Conservation (phyloP, 2,113 vertebrate genomes). For the Cisticola juncidis region DNA sequence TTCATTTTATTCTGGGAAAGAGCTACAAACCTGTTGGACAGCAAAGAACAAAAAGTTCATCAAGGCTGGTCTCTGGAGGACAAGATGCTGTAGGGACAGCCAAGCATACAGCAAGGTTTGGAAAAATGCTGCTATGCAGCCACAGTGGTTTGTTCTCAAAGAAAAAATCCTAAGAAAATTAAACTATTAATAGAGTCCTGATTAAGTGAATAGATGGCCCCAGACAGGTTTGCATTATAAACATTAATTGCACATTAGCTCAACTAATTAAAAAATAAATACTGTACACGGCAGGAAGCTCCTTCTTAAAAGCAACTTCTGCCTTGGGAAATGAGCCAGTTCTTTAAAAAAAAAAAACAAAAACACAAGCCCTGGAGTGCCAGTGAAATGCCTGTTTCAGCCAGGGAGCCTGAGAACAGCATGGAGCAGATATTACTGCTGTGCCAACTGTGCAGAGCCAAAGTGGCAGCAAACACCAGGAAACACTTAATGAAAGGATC, state of each 20-base stretch:
- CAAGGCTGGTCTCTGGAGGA: background rate
- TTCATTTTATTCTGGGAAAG: background rate
- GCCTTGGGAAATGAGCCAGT: constrained; percentile 22
- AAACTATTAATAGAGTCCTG: background rate
- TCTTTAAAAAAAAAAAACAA: background rate
- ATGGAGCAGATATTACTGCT: background rate
- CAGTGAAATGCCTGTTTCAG: background rate
- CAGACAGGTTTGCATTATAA: constrained; percentile 37
- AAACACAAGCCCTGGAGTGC: background rate
- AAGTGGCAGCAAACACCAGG: background rate
- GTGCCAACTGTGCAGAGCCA: background rate
- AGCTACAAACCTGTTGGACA: background rate
- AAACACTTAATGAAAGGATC: background rate
- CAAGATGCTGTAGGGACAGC: background rate
- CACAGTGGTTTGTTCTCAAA: background rate
- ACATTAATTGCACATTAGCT: constrained; percentile 56
- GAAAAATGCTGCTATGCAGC: background rate
- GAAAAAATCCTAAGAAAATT: background rate
- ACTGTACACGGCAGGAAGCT: background rate
- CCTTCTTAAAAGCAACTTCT: constrained; percentile 33
- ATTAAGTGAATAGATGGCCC: constrained; percentile 33
- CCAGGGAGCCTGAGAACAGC: background rate
- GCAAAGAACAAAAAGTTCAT: background rate
- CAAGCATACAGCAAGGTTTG: background rate
- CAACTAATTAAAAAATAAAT: constrained; percentile 61